Evolutionary conservation across 1,140 invertebrate genomes (phyloP).

Genomic region (Belonocnema kinseyi): DNA sequence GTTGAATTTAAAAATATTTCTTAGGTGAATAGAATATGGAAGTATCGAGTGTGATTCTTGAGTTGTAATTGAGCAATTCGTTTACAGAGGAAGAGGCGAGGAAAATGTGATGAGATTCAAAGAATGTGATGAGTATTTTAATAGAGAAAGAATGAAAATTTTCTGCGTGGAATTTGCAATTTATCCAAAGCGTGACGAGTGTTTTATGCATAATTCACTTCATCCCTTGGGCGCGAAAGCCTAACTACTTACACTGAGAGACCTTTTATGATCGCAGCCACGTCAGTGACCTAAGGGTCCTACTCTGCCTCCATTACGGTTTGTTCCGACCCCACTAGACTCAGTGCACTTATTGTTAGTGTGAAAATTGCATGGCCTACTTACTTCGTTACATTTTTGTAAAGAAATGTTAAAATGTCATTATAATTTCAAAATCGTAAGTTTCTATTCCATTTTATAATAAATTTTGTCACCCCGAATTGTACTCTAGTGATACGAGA

Average conservation of each 20-base stretch:
- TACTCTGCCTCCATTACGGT: not conserved
- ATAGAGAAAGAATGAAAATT: not conserved
- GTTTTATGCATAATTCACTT: constrained; percentile 6
- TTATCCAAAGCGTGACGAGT: constrained; percentile 3
- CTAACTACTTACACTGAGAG: constrained; percentile 5
- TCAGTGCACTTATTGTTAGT: not conserved
- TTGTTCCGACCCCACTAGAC: not conserved
- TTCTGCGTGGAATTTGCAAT: not conserved
- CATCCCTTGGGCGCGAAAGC: not conserved
- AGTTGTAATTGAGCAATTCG: too few species aligned
- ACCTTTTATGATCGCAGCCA: not conserved
- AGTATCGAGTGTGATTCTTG: too few species aligned
- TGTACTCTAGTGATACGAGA: too few species aligned
- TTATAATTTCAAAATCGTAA: too few species aligned
- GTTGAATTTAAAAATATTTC: too few species aligned
- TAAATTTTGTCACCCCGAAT: too few species aligned
- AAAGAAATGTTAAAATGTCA: too few species aligned
- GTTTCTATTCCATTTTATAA: too few species aligned
- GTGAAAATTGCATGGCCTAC: not conserved
- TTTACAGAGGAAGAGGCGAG: not conserved
- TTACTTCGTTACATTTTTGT: not conserved
- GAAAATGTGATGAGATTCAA: not conserved
- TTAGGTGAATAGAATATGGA: too few species aligned
- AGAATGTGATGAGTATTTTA: constrained; percentile 1
- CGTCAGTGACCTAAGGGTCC: not conserved